Conservation (phyloP, 2,888 invertebrate species). For the Caenorhabditis afra region DNA sequence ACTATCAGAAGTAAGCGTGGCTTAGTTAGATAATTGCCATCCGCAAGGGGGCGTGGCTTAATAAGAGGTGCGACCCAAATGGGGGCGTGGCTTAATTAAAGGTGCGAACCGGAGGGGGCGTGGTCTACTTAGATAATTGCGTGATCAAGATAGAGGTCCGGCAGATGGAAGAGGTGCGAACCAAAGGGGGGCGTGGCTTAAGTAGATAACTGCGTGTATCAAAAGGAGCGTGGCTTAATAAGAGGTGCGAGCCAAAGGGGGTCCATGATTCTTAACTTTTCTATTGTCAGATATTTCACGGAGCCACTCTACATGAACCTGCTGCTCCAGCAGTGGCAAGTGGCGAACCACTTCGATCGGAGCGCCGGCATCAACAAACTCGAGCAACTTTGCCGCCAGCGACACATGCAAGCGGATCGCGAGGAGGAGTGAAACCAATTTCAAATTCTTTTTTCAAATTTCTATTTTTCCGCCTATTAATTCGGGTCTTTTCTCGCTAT, state of each 20-base stretch:
- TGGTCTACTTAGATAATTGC: no score
- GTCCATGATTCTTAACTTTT: no score
- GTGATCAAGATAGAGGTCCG: no score
- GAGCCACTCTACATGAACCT: slow-evolving; percentile 75
- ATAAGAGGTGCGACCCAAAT: no score
- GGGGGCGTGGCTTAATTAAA: no score
- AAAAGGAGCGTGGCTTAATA: no score
- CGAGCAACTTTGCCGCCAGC: slow-evolving; percentile 67
- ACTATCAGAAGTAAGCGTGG: slow-evolving; percentile 46
- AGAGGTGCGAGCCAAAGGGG: no score
- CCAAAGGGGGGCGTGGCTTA: no score
- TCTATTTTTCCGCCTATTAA: neutral
- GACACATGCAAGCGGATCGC: slow-evolving; percentile 53
- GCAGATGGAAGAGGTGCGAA: no score
- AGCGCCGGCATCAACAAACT: slow-evolving; percentile 52
- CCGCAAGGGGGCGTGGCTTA: neutral
- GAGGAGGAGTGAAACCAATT: neutral
- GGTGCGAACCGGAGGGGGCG: no score
- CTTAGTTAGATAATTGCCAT: neutral
- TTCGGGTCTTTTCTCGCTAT: slow-evolving; percentile 5
- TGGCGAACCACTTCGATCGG: slow-evolving; percentile 61
- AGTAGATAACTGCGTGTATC: no score
- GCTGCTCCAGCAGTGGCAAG: slow-evolving; percentile 75
- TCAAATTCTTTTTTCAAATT: neutral
- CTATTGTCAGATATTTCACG: slow-evolving; percentile 79